phyloP scores from a whole-genome alignment of 2,113 vertebrate species.

The Tympanuchus pallidicinctus region DNA sequence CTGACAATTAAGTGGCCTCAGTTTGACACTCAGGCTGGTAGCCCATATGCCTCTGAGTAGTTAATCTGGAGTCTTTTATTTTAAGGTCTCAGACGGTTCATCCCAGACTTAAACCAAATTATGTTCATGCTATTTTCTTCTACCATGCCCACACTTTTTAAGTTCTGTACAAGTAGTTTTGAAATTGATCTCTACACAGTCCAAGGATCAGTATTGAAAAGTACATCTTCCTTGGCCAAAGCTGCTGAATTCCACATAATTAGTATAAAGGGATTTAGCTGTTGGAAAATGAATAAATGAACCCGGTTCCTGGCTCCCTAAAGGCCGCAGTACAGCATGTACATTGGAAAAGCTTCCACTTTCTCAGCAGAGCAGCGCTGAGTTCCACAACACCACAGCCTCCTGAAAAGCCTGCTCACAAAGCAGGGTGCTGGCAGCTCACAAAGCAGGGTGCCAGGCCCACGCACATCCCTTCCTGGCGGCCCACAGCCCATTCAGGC shows the following conservation, averaged over 20 bases:
- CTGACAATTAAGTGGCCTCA: not conserved
- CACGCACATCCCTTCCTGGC: conserved; percentile 26
- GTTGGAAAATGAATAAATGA: conserved; percentile 12
- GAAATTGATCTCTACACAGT: not conserved
- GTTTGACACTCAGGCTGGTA: not conserved
- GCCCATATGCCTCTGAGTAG: not conserved
- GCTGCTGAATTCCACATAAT: conserved; percentile 6
- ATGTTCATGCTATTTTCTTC: conserved; percentile 34
- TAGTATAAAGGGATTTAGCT: conserved; percentile 31
- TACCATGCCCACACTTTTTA: not conserved
- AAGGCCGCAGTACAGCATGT: not conserved
- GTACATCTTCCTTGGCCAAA: not conserved
- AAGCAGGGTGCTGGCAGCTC: conserved; percentile 15
- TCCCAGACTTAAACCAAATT: not conserved
- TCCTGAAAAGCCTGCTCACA: conserved; percentile 52
- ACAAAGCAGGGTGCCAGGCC: conserved; percentile 32
- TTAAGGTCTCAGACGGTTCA: conserved; percentile 33
- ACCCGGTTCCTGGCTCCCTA: not conserved
- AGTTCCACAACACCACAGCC: not conserved
- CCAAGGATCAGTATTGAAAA: not conserved
- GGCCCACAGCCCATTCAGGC: not conserved
- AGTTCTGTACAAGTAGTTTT: not conserved
- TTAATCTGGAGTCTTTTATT: conserved; percentile 13
- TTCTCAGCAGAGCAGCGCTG: not conserved
- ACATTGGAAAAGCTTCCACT: conserved; percentile 46